These are phyloP conservation scores for Epinotia brunnichana DNA, from an alignment of 2,888 invertebrate species.

Conservation along the genomic window DNA sequence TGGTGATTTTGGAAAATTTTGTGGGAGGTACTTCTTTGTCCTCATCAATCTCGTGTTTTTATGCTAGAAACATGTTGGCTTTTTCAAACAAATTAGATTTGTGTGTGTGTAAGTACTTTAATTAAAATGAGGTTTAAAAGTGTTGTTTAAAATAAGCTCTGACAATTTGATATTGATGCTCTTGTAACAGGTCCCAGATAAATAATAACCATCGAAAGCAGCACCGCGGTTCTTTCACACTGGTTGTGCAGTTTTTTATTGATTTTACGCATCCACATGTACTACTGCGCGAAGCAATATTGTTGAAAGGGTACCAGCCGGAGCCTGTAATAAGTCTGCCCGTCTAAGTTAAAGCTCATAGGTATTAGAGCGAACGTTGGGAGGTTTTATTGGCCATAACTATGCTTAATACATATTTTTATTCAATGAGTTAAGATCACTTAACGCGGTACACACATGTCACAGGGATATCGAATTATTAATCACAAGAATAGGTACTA, in stretches of 20 bases:
- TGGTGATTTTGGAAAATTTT: no score
- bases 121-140: no score
- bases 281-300: no score
- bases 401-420: not conserved
- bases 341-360: not conserved
- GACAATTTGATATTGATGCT: not conserved
- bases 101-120: no score
- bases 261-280: not conserved
- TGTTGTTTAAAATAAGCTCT: no score
- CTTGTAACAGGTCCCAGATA: not conserved
- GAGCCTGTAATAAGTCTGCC: not conserved
- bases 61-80: no score
- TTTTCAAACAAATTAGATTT: no score
- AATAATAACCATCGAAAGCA: not conserved
- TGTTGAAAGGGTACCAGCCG: not conserved
- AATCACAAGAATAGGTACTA: conserved; percentile 4
- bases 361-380: not conserved
- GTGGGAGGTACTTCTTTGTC: no score
- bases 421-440: not conserved
- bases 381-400: not conserved
- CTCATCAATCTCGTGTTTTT: no score
- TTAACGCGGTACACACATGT: conserved; percentile 1
- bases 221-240: not conserved
- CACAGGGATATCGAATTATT: not conserved
- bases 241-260: not conserved